A percentile compares a stretch with the other conserved stretches of the same genome.
Conservation (phyloP, 2,113 vertebrate genomes). For the Scalopus aquaticus region DNA sequence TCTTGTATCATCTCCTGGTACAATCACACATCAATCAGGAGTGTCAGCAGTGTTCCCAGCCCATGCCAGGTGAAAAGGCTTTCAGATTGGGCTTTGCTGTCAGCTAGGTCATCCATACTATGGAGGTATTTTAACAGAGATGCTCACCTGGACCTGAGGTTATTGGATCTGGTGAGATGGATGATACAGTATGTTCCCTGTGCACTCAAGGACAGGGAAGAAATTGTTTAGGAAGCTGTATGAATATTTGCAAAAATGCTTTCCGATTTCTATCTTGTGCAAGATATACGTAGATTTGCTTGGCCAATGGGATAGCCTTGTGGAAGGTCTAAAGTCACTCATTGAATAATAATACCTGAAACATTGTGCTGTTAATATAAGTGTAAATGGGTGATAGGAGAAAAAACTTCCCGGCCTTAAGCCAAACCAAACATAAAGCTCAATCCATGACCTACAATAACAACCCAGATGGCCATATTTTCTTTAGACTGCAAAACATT, state of each 20-base stretch:
- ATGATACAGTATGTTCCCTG: neutral
- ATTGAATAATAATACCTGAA: conserved; percentile 66
- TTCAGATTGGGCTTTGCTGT: neutral
- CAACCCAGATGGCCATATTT: conserved; percentile 79
- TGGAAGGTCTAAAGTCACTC: conserved; percentile 27
- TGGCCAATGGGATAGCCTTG: conserved; percentile 53
- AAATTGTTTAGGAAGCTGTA: neutral
- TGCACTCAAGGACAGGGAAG: neutral
- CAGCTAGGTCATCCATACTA: neutral
- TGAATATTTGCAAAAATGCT: neutral
- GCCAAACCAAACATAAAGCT: conserved; percentile 69
- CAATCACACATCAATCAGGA: neutral
- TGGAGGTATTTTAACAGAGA: neutral
- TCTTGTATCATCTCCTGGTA: neutral
- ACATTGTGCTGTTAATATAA: conserved; percentile 57
- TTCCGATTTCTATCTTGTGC: neutral
- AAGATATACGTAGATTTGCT: neutral
- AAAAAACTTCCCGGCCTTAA: conserved; percentile 22
- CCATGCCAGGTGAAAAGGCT: neutral
- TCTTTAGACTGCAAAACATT: conserved; percentile 80
- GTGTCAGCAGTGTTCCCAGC: neutral
- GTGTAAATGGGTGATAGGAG: conserved; percentile 38
- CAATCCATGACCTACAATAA: conserved; percentile 69
- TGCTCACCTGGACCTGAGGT: neutral
- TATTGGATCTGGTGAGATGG: neutral